A percentile compares a stretch with the other conserved stretches of the same genome.
phyloP scores from a whole-genome alignment of 2,888 invertebrate genomes.

The Copidosoma aretas region DNA sequence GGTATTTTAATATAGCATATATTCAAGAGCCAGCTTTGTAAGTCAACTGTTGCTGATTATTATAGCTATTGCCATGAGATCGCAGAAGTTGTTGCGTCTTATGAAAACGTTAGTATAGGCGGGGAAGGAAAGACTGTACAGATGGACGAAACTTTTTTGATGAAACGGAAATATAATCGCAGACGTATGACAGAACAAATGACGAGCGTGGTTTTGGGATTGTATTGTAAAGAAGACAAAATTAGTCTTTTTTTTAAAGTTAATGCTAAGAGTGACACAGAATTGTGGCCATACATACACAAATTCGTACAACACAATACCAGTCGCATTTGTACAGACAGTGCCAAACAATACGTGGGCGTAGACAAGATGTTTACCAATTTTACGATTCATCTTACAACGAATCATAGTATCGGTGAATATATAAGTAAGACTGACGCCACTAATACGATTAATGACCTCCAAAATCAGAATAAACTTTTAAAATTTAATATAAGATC shows the following conservation, averaged over 20 bases:
- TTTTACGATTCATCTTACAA: constrained; percentile 17
- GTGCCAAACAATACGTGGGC: constrained; percentile 3
- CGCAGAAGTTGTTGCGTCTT: too few relatives aligned
- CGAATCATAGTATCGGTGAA: constrained; percentile 29
- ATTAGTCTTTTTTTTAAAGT: constrained; percentile 14
- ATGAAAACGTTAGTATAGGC: too few relatives aligned
- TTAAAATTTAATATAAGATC: constrained; percentile 5
- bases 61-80: too few relatives aligned
- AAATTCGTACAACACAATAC: constrained; percentile 8
- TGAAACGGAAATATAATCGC: constrained; percentile 36
- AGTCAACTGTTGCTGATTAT: too few relatives aligned
- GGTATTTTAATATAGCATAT: too few relatives aligned
- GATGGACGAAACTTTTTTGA: constrained; percentile 40
- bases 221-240: too few relatives aligned
- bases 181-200: constrained; percentile 28
- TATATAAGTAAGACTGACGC: constrained; percentile 18
- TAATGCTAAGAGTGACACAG: constrained; percentile 29
- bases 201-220: too few relatives aligned
- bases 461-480: constrained; percentile 29
- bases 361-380: constrained; percentile 14
- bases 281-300: constrained; percentile 30
- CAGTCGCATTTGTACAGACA: constrained; percentile 13
- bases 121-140: constrained; percentile 38
- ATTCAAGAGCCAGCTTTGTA: too few relatives aligned
- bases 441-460: constrained; percentile 22